phyloP scores from a whole-genome alignment of 2,113 vertebrate genomes.

The Propithecus coquereli region DNA sequence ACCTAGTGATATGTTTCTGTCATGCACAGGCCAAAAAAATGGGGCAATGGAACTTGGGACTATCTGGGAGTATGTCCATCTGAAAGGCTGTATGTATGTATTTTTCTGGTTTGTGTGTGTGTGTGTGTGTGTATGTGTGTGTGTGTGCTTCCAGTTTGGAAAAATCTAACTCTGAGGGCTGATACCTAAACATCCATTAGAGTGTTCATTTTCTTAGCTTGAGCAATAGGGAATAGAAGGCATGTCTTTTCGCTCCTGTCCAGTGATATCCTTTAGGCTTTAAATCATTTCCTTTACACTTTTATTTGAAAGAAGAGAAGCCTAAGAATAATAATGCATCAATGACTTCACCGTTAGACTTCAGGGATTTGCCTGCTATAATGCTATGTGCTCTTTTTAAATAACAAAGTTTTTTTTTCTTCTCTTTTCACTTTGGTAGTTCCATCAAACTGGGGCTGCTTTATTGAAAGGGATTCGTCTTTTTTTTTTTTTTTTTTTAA shows the following conservation, averaged over 20 bases:
- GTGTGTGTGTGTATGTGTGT: background rate
- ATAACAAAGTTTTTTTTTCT: conserved; percentile 36
- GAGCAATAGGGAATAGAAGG: conserved; percentile 53
- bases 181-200: background rate
- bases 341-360: conserved; percentile 72
- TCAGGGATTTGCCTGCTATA: conserved; percentile 67
- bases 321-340: conserved; percentile 74
- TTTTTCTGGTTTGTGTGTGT: background rate
- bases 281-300: conserved; percentile 72
- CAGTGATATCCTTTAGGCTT: conserved; percentile 67
- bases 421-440: conserved; percentile 36
- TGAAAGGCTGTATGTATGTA: background rate
- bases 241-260: conserved; percentile 52
- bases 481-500: conserved; percentile 61
- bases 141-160: background rate
- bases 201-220: conserved; percentile 12
- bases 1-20: conserved; percentile 16
- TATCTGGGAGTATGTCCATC: background rate
- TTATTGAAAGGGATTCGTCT: conserved; percentile 75
- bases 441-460: conserved; percentile 60
- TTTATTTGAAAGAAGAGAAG: conserved; percentile 65
- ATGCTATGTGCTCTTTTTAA: conserved; percentile 63
- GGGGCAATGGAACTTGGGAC: conserved; percentile 13
- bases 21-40: background rate
- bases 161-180: background rate